phyloP scores from a whole-genome alignment of 2,113 vertebrate species.

The Holacanthus passer region DNA sequence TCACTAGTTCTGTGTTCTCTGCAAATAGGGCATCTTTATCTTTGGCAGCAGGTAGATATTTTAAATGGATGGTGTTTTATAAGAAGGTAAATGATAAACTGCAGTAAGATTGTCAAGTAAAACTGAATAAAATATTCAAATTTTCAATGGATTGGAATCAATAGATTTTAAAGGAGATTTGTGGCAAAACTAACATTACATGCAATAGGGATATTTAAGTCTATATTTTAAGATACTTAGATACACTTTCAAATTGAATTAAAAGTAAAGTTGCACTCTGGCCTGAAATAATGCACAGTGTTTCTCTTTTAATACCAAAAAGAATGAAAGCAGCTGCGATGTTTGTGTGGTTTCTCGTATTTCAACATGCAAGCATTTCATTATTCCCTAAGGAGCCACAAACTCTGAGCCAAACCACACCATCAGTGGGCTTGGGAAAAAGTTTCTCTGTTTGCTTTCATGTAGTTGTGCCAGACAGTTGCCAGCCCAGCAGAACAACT shows the following conservation, averaged over 20 bases:
- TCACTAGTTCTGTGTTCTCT: neutral
- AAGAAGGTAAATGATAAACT: neutral
- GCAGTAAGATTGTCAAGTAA: neutral
- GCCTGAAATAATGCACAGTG: neutral
- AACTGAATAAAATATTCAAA: neutral
- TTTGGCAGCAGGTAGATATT: neutral
- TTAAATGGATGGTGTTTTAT: neutral
- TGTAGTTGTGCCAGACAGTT: slow-evolving; percentile 19
- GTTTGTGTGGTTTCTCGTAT: slow-evolving; percentile 61
- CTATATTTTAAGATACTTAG: neutral
- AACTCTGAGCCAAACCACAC: slow-evolving; percentile 66
- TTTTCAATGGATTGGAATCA: neutral
- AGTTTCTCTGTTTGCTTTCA: slow-evolving; percentile 39
- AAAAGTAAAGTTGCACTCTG: neutral
- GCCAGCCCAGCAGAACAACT: slow-evolving; percentile 22
- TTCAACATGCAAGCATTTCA: slow-evolving; percentile 75
- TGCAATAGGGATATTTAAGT: neutral
- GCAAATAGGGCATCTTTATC: neutral
- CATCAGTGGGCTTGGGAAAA: slow-evolving; percentile 42
- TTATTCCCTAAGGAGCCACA: slow-evolving; percentile 72
- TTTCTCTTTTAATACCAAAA: slow-evolving; percentile 23
- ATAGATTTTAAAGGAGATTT: neutral
- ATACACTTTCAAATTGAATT: neutral
- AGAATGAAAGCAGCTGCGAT: slow-evolving; percentile 38
- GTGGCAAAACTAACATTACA: neutral